phyloP scores from a whole-genome alignment of 1,140 invertebrate genomes.

The Melanaphis sacchari region DNA sequence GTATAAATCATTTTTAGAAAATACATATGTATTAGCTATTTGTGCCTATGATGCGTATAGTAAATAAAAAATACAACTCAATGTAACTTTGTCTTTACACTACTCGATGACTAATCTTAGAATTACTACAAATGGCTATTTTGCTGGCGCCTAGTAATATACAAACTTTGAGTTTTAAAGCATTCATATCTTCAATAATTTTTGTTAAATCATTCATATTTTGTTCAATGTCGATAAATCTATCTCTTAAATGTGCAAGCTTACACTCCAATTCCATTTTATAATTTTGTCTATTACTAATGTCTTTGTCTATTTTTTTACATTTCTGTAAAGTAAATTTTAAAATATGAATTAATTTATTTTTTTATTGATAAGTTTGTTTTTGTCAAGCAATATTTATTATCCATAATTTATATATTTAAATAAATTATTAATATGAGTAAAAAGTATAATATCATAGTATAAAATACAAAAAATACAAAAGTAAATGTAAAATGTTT shows the following conservation, averaged over 20 bases:
- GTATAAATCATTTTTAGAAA: too few relatives aligned
- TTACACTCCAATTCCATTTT: conserved; percentile 45
- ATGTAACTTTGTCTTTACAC: too few relatives aligned
- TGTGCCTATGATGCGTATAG: too few relatives aligned
- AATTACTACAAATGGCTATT: not conserved
- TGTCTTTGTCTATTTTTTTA: conserved; percentile 19
- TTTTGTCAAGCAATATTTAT: not conserved
- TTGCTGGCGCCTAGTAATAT: not conserved
- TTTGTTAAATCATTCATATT: not conserved
- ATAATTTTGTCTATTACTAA: not conserved
- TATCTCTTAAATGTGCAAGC: not conserved
- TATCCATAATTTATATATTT: not conserved
- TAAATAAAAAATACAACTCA: too few relatives aligned
- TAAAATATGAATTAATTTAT: not conserved
- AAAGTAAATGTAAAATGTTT: too few relatives aligned
- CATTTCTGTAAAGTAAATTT: not conserved
- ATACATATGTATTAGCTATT: too few relatives aligned
- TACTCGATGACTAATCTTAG: too few relatives aligned
- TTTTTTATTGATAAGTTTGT: not conserved
- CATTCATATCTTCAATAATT: not conserved
- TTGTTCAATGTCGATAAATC: not conserved
- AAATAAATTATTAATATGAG: too few relatives aligned
- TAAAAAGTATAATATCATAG: too few relatives aligned
- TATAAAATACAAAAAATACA: too few relatives aligned
- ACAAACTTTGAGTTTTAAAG: conserved; percentile 24